Evolutionary conservation across 2,888 invertebrate genomes (phyloP).

Genomic region (Chamaedrilus cognettii): DNA sequence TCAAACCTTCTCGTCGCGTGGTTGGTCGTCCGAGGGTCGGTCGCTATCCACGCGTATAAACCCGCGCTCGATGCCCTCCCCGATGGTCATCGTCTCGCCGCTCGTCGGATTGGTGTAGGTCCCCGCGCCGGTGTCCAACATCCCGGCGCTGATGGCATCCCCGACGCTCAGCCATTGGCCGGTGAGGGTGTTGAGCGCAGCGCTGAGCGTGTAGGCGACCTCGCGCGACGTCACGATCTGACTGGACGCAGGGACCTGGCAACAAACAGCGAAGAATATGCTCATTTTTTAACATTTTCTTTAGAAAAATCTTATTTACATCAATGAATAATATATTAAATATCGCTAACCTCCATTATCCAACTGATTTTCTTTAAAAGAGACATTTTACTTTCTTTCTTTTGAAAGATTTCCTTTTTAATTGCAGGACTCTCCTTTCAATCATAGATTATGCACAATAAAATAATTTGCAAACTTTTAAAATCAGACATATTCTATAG

Average conservation of each 20-base stretch:
- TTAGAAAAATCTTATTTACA: too few relatives aligned
- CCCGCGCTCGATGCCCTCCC: constrained; percentile 74
- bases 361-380: too few relatives aligned
- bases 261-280: too few relatives aligned
- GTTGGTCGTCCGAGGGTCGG: constrained; percentile 63
- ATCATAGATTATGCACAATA: too few relatives aligned
- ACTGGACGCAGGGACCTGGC: constrained; percentile 15
- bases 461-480: too few relatives aligned
- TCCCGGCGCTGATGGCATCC: constrained; percentile 85
- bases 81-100: constrained; percentile 68
- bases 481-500: too few relatives aligned
- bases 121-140: constrained; percentile 84
- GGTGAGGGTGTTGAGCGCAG: constrained; percentile 71
- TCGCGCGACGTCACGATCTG: constrained; percentile 49
- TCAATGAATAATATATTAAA: too few relatives aligned
- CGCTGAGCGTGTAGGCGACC: constrained; percentile 51
- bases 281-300: too few relatives aligned
- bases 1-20: constrained; percentile 32
- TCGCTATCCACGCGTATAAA: constrained; percentile 65
- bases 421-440: too few relatives aligned
- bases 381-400: too few relatives aligned
- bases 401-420: too few relatives aligned
- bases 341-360: too few relatives aligned
- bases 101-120: constrained; percentile 67
- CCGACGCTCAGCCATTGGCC: constrained; percentile 76